Evolutionary conservation across 2,888 invertebrate genomes (phyloP).

Genomic region (Lathronympha strigana): DNA sequence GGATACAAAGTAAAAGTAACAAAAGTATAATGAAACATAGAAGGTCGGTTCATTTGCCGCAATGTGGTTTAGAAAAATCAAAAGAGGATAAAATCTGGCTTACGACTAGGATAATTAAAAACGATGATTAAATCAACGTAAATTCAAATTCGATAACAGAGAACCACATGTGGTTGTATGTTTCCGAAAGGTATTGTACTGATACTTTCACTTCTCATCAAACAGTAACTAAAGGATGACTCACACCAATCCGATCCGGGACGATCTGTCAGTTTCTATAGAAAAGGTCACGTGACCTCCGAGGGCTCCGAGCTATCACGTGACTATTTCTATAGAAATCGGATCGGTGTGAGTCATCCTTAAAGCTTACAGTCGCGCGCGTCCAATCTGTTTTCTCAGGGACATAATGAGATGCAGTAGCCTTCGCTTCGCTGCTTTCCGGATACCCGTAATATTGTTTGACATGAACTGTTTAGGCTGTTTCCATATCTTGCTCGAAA

Average conservation of each 20-base stretch:
- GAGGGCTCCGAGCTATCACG: no score
- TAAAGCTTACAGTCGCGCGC: not conserved
- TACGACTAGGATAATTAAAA: not conserved
- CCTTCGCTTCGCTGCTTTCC: no score
- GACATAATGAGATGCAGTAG: not conserved
- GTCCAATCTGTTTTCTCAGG: not conserved
- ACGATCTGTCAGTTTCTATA: no score
- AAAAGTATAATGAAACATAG: constrained; percentile 25
- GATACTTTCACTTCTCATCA: no score
- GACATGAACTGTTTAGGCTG: not conserved
- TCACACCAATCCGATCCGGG: no score
- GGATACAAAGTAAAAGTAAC: constrained; percentile 35
- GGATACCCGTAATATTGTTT: not conserved
- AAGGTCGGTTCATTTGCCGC: constrained; percentile 12
- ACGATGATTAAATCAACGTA: not conserved
- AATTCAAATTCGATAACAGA: not conserved
- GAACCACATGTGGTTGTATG: not conserved
- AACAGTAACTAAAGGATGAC: no score
- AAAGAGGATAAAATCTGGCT: not conserved
- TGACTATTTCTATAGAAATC: no score
- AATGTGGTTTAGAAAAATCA: not conserved
- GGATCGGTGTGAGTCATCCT: no score
- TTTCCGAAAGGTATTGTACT: no score
- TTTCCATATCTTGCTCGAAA: no score
- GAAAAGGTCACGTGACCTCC: no score